Conservation (phyloP, 2,888 invertebrate genomes). For the Meliscaeva auricollis region DNA sequence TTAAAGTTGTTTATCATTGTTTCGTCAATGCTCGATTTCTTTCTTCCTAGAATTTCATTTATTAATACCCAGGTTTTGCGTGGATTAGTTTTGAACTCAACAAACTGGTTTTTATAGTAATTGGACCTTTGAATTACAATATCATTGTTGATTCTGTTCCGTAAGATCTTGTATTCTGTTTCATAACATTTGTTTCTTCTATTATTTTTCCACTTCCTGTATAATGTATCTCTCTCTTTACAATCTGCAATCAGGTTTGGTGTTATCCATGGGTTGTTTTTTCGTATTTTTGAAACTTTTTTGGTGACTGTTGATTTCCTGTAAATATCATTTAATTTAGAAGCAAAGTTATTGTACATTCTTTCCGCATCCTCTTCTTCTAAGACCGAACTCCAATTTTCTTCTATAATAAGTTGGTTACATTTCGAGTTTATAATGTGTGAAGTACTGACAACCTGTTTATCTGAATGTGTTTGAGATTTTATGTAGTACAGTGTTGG, state of each 20-base stretch:
- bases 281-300: not conserved
- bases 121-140: not conserved
- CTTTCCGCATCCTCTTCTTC: slow-evolving; percentile 3
- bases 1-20: no score
- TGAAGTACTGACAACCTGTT: not conserved
- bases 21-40: no score
- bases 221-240: slow-evolving; percentile 4
- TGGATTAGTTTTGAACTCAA: not conserved
- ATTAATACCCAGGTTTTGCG: not conserved
- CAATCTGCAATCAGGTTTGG: no score
- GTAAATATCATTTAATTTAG: not conserved
- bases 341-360: not conserved
- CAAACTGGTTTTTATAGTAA: slow-evolving; percentile 7
- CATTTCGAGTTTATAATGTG: slow-evolving; percentile 20
- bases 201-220: slow-evolving; percentile 34
- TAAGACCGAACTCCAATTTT: slow-evolving; percentile 12
- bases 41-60: not conserved
- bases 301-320: not conserved
- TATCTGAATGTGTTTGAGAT: not conserved
- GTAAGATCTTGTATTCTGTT: slow-evolving; percentile 17
- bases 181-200: slow-evolving; percentile 19
- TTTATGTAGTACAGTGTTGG: no score
- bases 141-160: slow-evolving; percentile 19
- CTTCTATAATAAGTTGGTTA: no score
- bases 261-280: not conserved